A percentile compares a stretch with the other conserved stretches of the same genome.
These are phyloP conservation scores for Griposia aprilina DNA, from an alignment of 2,888 invertebrate genomes.

Conservation along the genomic window DNA sequence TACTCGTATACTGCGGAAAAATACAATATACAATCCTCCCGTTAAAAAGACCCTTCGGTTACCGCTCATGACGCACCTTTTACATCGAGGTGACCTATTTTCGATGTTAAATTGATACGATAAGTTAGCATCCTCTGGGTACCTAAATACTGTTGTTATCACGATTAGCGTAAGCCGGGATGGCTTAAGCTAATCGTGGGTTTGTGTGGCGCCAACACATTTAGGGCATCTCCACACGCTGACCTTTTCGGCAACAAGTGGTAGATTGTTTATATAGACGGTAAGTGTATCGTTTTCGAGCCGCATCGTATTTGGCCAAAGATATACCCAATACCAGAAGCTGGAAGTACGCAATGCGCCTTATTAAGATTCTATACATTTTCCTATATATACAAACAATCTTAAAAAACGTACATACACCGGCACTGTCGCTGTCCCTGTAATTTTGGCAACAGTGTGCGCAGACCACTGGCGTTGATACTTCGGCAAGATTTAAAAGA, in stretches of 20 bases:
- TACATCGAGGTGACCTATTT: conserved; percentile 5
- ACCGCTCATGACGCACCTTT: background rate
- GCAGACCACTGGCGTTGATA: too few species aligned
- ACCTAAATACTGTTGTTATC: conserved; percentile 38
- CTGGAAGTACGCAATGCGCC: background rate
- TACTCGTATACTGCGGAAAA: background rate
- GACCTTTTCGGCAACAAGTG: conserved; percentile 50
- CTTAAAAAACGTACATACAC: background rate
- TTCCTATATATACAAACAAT: background rate
- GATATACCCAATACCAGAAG: background rate
- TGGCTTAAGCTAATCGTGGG: conserved; percentile 45
- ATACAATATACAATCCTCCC: background rate
- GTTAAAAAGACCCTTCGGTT: background rate
- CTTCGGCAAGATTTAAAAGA: background rate
- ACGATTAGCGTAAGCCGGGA: background rate
- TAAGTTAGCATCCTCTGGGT: conserved; percentile 24
- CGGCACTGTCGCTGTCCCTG: too few species aligned
- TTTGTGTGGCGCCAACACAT: conserved; percentile 26
- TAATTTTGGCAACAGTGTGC: too few species aligned
- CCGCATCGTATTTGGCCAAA: background rate
- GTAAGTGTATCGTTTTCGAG: conserved; percentile 7
- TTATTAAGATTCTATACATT: background rate
- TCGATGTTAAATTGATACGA: conserved; percentile 5
- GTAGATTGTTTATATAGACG: conserved; percentile 7
- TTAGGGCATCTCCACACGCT: conserved; percentile 23